Percentiles rank a stretch among this genome's conserved stretches.
These are phyloP conservation scores for Thinocorus orbignyianus DNA, from an alignment of 2,113 vertebrate genomes.

Conservation along the genomic window DNA sequence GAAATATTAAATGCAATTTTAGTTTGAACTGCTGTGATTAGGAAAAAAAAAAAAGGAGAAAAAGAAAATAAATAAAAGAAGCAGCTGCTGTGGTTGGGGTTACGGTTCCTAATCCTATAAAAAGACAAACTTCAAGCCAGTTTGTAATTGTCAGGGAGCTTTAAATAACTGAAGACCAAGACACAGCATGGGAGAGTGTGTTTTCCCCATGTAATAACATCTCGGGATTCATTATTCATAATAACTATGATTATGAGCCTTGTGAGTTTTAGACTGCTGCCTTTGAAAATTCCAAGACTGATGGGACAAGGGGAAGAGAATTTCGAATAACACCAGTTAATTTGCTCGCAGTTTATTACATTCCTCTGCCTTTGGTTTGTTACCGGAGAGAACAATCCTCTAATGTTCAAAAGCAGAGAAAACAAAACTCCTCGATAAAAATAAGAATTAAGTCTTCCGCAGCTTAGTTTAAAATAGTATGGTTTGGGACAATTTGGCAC, in stretches of 20 bases:
- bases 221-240: constrained; percentile 54
- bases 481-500: no score
- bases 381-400: not conserved
- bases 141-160: constrained; percentile 57
- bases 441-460: not conserved
- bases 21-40: not conserved
- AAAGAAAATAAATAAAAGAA: not conserved
- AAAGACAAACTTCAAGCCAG: constrained; percentile 29
- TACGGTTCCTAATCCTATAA: not conserved
- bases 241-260: constrained; percentile 59
- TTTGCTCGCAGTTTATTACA: not conserved
- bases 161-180: constrained; percentile 65
- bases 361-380: not conserved
- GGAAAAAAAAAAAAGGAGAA: not conserved
- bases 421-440: not conserved
- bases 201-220: constrained; percentile 43
- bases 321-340: constrained; percentile 11
- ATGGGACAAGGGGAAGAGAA: not conserved
- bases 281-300: constrained; percentile 10
- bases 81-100: not conserved
- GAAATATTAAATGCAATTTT: not conserved
- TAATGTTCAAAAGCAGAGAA: not conserved
- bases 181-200: not conserved
- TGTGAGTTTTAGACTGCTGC: not conserved
- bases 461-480: not conserved